Base-by-base conservation (phyloP, 2,797 vertebrate species). In the Helicolenus hilgendorfi region DNA sequence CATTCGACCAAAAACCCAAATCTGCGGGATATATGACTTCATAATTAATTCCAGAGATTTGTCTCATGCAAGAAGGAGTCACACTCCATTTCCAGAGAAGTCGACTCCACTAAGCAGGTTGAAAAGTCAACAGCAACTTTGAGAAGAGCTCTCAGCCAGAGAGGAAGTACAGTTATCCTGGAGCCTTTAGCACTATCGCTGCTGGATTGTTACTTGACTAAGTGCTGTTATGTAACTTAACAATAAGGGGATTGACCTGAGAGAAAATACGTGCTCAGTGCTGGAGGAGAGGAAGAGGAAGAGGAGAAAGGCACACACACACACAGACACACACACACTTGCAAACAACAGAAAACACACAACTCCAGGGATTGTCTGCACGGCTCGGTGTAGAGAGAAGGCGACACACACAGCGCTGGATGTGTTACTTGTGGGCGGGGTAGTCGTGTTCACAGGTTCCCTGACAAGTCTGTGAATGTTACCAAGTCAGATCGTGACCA, bases 211-310 rank as follows among this genome's bases (percentile, higher is more conserved):
- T 90, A 85, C 91, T 90, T 70, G 78, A 91, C 87, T 88, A 87
- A 94, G 92, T 92, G 92, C 87, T 81, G 89, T 95, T 94, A 94
- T 86, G 88, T 78, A 95, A 95, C 86, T 83, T 73, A 89, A 95
- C 91, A 95, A 93, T 91, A 83, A 79, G 79, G 78, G 81, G 91
- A 92, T 76, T 89, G 90, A 95, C 88, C 88, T 88, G 81, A 88
- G 84, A 91, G 81, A 86, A 88, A 87, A 79, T 83, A 90, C 13
- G 22, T 70, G 59, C 77, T 78, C 33, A 29, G 76, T 60, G 87
- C 84, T 84, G 70, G 49, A 87, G 67, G 81, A 87, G 63, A 85
- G 53, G 35, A 68, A 77, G 60, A 82, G 35, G 58, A 79, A 81
- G 53, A 86, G 49, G 70, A 74, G 65, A 91, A 89, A 92, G 73